phyloP scores from a whole-genome alignment of 2,113 vertebrate species.

The Zosterops pallidus region DNA sequence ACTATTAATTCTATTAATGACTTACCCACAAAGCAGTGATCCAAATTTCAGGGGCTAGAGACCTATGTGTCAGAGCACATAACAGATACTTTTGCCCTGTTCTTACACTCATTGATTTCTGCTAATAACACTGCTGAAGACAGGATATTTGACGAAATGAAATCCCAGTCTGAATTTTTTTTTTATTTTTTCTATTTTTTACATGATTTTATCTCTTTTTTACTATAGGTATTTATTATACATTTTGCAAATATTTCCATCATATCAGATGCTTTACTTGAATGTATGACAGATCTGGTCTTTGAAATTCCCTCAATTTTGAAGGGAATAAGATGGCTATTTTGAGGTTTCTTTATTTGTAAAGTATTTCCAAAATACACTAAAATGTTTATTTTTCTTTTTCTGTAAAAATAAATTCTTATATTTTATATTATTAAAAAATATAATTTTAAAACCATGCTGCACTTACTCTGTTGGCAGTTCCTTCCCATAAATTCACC shows the following conservation, averaged over 20 bases:
- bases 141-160: background rate
- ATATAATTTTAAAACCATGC: background rate
- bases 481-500: conserved; percentile 99
- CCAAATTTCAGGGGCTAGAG: background rate
- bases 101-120: background rate
- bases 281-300: background rate
- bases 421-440: background rate
- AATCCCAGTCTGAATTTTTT: fast-evolving
- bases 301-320: background rate
- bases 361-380: background rate
- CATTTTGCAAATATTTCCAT: background rate
- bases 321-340: background rate
- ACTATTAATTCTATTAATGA: background rate
- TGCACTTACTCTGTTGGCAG: conserved; percentile 94
- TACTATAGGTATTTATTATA: background rate
- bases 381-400: background rate
- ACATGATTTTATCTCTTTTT: background rate
- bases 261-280: background rate
- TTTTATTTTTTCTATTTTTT: background rate
- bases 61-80: background rate
- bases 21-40: background rate
- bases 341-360: background rate
- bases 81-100: background rate
- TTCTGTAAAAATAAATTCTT: background rate
- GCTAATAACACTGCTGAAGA: background rate